A percentile compares a stretch with the other conserved stretches of the same genome.
phyloP scores from a whole-genome alignment of 30 jellyfish, hydroid and myxozoan genomes.

The Aurelia coerulea region DNA sequence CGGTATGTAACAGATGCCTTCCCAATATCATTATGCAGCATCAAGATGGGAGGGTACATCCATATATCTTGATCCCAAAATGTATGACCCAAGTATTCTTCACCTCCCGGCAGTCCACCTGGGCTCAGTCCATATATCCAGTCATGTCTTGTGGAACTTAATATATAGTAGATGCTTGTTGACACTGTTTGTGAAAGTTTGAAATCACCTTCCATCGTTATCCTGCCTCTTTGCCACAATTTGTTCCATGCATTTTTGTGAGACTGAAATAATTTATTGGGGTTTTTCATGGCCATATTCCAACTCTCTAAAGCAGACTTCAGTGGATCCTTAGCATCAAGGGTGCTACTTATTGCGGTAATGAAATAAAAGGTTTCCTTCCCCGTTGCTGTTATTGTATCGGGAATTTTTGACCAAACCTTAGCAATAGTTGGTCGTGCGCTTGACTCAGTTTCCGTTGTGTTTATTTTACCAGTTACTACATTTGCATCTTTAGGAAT shows the following conservation, averaged over 20 bases:
- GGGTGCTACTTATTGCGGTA: slow-evolving; percentile 32
- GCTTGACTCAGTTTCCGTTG: slow-evolving; percentile 41
- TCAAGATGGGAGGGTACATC: slow-evolving; percentile 69
- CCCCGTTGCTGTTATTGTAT: background rate
- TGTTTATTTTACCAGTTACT: slow-evolving; percentile 14
- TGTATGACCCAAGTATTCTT: slow-evolving; percentile 74
- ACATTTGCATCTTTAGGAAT: background rate
- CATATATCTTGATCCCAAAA: slow-evolving; percentile 85
- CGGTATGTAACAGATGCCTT: slow-evolving; percentile 47
- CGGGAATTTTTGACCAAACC: slow-evolving; percentile 44
- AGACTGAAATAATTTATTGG: background rate
- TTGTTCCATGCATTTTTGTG: slow-evolving; percentile 43
- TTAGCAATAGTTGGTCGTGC: slow-evolving; percentile 37
- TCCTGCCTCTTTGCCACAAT: slow-evolving; percentile 41
- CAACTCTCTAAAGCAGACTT: slow-evolving; percentile 28
- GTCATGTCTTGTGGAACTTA: slow-evolving; percentile 62
- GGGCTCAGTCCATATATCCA: slow-evolving; percentile 79
- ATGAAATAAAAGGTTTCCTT: slow-evolving; percentile 13
- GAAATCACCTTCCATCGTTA: slow-evolving; percentile 35
- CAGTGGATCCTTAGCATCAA: slow-evolving; percentile 37
- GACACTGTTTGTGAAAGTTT: slow-evolving; percentile 35
- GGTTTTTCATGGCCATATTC: slow-evolving; percentile 18
- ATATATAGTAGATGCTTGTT: slow-evolving; percentile 46
- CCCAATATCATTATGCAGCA: slow-evolving; percentile 43
- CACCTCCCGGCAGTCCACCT: slow-evolving; percentile 67